Conservation (phyloP, 2,888 invertebrate species). For the Philopedon plagiatum region DNA sequence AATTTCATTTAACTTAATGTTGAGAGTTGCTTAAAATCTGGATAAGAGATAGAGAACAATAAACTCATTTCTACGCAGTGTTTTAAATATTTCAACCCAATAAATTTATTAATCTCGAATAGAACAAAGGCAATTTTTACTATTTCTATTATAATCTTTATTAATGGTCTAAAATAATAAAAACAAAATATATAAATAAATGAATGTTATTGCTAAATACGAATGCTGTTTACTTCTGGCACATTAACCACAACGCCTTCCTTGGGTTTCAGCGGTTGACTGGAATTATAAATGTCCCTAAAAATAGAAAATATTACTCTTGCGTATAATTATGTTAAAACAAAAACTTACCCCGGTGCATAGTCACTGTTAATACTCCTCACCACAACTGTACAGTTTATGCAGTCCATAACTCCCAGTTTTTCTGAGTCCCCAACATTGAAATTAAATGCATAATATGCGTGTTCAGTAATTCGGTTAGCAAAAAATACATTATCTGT, state of each 20-base stretch:
- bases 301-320: neutral
- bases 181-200: neutral
- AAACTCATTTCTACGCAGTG: no score
- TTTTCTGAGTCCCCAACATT: neutral
- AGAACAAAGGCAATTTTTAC: no score
- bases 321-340: neutral
- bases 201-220: neutral
- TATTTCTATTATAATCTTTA: no score
- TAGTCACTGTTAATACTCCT: neutral
- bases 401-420: neutral
- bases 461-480: neutral
- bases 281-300: neutral
- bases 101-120: no score
- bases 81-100: no score
- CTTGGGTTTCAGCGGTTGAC: neutral
- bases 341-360: neutral
- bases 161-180: neutral
- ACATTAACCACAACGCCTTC: slow-evolving; percentile 6
- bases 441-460: neutral
- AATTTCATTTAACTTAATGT: no score
- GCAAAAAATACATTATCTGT: neutral
- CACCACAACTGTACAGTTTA: neutral
- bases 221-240: neutral
- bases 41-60: no score
- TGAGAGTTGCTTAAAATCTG: no score